Percentiles rank a stretch among this genome's conserved stretches.
phyloP scores from a whole-genome alignment of 2,888 invertebrate species.

The Diarsia rubi region DNA sequence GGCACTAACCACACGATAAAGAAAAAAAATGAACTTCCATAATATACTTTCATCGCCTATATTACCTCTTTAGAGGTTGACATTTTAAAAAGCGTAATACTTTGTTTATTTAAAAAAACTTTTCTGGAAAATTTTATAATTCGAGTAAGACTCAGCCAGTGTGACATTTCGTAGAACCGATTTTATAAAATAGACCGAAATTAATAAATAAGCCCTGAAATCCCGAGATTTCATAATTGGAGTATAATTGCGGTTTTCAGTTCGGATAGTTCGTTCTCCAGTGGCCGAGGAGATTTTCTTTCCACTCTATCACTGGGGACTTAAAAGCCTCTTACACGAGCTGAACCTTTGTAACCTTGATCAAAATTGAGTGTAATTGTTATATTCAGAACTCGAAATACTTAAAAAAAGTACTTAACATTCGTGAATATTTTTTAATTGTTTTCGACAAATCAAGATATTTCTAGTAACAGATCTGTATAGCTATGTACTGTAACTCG shows the following conservation, averaged over 20 bases:
- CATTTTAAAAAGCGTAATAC: neutral
- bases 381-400: neutral
- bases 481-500: too few relatives aligned
- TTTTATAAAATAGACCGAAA: conserved; percentile 5
- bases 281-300: conserved; percentile 36
- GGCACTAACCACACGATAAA: too few relatives aligned
- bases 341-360: conserved; percentile 42
- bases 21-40: neutral
- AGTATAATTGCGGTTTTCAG: conserved; percentile 43
- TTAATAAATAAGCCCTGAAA: conserved; percentile 23
- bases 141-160: neutral
- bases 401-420: neutral
- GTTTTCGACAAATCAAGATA: neutral
- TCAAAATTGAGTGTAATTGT: conserved; percentile 44
- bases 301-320: conserved; percentile 37
- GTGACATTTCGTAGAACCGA: neutral
- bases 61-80: neutral
- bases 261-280: conserved; percentile 39
- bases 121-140: neutral
- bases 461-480: neutral
- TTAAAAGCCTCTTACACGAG: conserved; percentile 42
- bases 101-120: neutral
- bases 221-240: conserved; percentile 25
- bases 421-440: neutral
- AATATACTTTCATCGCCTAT: neutral